phyloP scores from a whole-genome alignment of 2,797 vertebrate genomes.

The Botia kubotai region DNA sequence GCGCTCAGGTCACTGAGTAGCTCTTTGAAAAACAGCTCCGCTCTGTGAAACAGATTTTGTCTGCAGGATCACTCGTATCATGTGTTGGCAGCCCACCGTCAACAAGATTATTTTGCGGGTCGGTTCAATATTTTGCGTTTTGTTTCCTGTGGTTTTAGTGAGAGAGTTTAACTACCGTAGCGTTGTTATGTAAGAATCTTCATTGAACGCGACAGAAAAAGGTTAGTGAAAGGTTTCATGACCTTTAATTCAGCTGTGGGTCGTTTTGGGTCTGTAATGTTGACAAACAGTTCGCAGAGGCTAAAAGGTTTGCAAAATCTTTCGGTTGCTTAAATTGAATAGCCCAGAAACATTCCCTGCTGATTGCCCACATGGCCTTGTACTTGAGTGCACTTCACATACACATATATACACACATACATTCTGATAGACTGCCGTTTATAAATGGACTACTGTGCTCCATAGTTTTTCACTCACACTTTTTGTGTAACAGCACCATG shows the following conservation, averaged over 20 bases:
- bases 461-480: background rate
- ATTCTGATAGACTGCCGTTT: background rate
- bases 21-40: conserved; percentile 18
- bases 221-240: conserved; percentile 1
- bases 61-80: conserved; percentile 36
- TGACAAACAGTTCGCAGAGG: no score
- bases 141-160: conserved; percentile 4
- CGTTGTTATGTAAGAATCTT: conserved; percentile 16
- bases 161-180: background rate
- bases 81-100: conserved; percentile 1
- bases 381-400: no score
- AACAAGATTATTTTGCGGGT: conserved; percentile 15
- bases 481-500: no score
- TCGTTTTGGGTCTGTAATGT: no score
- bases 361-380: background rate
- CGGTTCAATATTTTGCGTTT: conserved; percentile 9
- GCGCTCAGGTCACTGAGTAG: conserved; percentile 18
- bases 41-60: conserved; percentile 32
- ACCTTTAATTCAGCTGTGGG: conserved; percentile 12
- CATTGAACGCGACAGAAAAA: background rate
- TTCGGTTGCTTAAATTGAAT: conserved; percentile 1
- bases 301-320: no score
- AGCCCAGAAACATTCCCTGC: background rate
- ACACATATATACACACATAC: no score
- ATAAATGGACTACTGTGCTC: background rate